phyloP scores from a whole-genome alignment of 2,888 invertebrate species.

The Microchrysa polita region DNA sequence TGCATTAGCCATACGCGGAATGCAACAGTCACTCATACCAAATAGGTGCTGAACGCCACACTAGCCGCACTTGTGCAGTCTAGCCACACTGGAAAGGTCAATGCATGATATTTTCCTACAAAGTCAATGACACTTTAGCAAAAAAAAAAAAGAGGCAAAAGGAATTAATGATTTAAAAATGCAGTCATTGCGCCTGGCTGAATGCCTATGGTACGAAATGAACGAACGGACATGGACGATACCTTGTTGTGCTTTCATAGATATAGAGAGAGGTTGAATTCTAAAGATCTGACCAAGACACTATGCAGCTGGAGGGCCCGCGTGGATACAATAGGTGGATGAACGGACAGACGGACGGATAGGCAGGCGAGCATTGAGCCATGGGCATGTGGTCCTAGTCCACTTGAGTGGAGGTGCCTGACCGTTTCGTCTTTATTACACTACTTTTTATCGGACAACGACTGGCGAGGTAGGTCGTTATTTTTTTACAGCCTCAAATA shows the following conservation, averaged over 20 bases:
- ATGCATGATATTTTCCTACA: constrained; percentile 49
- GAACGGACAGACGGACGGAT: constrained; percentile 2
- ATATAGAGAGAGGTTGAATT: background rate
- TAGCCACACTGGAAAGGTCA: constrained; percentile 48
- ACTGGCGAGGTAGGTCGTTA: constrained; percentile 34
- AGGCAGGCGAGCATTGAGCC: background rate
- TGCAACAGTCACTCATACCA: background rate
- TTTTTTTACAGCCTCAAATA: constrained; percentile 42
- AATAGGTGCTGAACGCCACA: constrained; percentile 21
- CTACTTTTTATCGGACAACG: constrained; percentile 38
- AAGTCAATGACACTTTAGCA: constrained; percentile 50
- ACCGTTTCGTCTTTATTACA: constrained; percentile 35
- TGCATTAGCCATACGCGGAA: constrained; percentile 22
- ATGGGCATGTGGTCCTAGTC: constrained; percentile 1
- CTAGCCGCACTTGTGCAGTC: constrained; percentile 16
- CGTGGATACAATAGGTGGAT: background rate
- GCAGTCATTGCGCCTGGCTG: constrained; percentile 42
- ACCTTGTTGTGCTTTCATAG: background rate
- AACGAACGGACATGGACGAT: constrained; percentile 15
- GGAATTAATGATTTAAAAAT: constrained; percentile 46
- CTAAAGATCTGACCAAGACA: background rate
- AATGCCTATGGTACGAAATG: background rate
- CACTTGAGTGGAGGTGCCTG: constrained; percentile 23
- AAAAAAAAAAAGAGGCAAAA: constrained; percentile 50
- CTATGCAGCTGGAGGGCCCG: background rate